Conservation (phyloP, 1,140 invertebrate species). For the Babylonia areolata region DNA sequence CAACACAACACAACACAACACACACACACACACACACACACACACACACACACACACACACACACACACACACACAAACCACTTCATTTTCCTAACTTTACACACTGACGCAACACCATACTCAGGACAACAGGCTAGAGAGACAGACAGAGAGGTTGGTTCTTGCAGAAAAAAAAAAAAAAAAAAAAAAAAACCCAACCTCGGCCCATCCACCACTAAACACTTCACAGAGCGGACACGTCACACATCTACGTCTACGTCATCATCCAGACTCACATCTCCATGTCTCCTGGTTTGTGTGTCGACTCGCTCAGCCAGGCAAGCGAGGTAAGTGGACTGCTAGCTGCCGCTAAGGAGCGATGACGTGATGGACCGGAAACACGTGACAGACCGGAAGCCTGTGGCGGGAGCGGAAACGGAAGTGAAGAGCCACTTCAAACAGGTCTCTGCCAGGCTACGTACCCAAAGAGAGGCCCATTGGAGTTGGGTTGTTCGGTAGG, state of each 20-base stretch:
- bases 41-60: too few relatives aligned
- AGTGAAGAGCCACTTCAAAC: slow-evolving; percentile 2
- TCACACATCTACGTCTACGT: neutral
- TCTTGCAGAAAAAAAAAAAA: too few relatives aligned
- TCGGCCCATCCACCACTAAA: neutral
- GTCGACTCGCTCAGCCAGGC: neutral
- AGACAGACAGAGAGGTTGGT: too few relatives aligned
- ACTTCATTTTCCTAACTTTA: too few relatives aligned
- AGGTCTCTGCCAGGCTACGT: neutral
- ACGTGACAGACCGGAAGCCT: slow-evolving; percentile 2
- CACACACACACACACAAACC: too few relatives aligned
- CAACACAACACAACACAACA: too few relatives aligned
- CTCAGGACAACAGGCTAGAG: too few relatives aligned
- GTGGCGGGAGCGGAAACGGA: neutral
- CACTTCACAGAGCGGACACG: neutral
- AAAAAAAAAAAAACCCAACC: neutral
- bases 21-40: too few relatives aligned
- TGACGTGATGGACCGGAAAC: neutral
- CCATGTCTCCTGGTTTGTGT: too few relatives aligned
- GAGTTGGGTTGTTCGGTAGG: neutral
- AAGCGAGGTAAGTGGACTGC: too few relatives aligned
- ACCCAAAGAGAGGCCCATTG: neutral
- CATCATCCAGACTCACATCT: too few relatives aligned
- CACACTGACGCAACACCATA: too few relatives aligned
- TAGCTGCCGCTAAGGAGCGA: neutral